These are phyloP conservation scores for Pedetes capensis DNA, from an alignment of 2,113 vertebrate genomes.

Conservation along the genomic window DNA sequence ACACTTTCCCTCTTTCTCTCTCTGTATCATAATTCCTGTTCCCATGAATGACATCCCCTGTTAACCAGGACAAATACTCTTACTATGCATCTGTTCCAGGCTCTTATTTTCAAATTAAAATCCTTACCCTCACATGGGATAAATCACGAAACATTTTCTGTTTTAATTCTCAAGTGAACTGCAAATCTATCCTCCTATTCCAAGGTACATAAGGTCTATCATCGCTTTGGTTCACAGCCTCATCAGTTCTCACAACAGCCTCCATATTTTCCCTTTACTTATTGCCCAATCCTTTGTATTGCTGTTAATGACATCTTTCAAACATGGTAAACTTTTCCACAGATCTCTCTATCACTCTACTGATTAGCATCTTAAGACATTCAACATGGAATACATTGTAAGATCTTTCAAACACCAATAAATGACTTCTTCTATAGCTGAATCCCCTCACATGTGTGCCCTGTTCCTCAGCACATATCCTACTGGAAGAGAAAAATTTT, in stretches of 20 bases:
- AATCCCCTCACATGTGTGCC: neutral
- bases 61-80: neutral
- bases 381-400: no score
- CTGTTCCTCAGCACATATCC: neutral
- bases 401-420: neutral
- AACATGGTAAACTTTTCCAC: neutral
- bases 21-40: neutral
- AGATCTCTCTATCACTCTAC: no score
- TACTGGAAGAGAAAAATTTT: no score
- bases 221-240: neutral
- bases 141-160: neutral
- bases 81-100: neutral
- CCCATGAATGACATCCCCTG: no score
- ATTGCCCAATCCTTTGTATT: neutral
- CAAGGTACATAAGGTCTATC: neutral
- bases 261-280: neutral
- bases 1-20: rapidly evolving
- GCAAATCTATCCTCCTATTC: neutral
- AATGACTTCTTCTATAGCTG: neutral
- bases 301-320: neutral
- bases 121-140: neutral
- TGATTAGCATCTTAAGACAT: neutral
- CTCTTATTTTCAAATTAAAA: neutral
- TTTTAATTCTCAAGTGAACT: neutral
- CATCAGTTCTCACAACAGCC: neutral